phyloP scores from a whole-genome alignment of 2,797 vertebrate genomes.

The Tapirus indicus region DNA sequence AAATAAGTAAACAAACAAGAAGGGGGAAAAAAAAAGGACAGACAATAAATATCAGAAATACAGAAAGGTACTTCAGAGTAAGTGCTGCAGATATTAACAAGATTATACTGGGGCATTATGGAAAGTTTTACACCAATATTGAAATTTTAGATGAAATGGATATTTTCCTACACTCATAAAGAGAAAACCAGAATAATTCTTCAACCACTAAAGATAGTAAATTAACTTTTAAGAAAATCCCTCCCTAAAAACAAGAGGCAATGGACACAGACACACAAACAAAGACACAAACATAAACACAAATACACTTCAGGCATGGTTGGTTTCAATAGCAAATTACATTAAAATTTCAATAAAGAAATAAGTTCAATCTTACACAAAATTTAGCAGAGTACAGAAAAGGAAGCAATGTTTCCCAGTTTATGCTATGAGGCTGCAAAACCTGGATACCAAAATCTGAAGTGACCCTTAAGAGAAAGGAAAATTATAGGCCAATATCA shows the following conservation, averaged over 20 bases:
- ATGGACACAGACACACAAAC: neutral
- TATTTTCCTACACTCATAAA: neutral
- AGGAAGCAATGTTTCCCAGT: neutral
- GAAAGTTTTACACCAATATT: neutral
- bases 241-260: neutral
- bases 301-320: neutral
- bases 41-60: neutral
- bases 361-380: neutral
- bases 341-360: neutral
- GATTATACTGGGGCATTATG: neutral
- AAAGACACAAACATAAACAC: neutral
- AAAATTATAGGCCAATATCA: neutral
- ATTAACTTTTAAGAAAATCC: neutral
- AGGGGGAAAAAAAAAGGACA: neutral
- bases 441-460: neutral
- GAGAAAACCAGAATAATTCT: neutral
- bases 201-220: neutral
- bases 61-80: neutral
- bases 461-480: neutral
- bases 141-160: neutral
- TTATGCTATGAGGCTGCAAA: neutral
- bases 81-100: neutral
- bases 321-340: neutral
- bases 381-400: neutral
- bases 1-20: neutral